Conservation (phyloP, 2,797 vertebrate species). For the Liparis tanakae region DNA sequence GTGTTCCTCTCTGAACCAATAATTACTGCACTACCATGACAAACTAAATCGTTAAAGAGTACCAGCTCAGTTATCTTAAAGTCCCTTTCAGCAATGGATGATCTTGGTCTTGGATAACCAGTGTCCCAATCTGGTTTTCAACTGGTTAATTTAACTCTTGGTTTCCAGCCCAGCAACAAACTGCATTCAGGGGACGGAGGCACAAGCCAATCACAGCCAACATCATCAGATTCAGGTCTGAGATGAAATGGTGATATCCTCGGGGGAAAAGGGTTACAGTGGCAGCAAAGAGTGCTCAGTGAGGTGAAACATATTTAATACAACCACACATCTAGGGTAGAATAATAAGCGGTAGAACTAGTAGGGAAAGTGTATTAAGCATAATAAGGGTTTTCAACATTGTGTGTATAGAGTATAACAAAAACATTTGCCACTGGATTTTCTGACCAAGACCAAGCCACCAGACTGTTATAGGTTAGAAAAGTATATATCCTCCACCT, state of each 20-base stretch:
- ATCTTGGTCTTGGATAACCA: neutral
- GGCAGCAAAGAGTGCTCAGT: neutral
- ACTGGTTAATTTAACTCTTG: conserved; percentile 2
- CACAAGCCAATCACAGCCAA: neutral
- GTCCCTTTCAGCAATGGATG: neutral
- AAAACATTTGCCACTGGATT: too few species aligned
- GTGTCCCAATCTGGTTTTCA: neutral
- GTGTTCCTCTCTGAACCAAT: neutral
- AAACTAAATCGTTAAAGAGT: neutral
- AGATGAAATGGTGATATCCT: neutral
- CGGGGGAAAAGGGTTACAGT: neutral
- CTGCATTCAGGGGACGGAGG: neutral
- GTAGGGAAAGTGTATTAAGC: neutral
- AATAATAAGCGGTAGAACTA: neutral
- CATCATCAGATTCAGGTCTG: neutral
- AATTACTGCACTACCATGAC: neutral
- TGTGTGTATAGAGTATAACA: neutral
- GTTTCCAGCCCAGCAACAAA: neutral
- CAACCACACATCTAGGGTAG: neutral
- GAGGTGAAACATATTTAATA: neutral
- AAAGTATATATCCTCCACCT: too few species aligned
- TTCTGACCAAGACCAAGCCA: too few species aligned
- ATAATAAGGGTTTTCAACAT: neutral
- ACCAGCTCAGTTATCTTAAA: neutral
- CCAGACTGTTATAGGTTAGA: too few species aligned